phyloP scores from a whole-genome alignment of 2,113 vertebrate species.

The Oreotragus oreotragus region DNA sequence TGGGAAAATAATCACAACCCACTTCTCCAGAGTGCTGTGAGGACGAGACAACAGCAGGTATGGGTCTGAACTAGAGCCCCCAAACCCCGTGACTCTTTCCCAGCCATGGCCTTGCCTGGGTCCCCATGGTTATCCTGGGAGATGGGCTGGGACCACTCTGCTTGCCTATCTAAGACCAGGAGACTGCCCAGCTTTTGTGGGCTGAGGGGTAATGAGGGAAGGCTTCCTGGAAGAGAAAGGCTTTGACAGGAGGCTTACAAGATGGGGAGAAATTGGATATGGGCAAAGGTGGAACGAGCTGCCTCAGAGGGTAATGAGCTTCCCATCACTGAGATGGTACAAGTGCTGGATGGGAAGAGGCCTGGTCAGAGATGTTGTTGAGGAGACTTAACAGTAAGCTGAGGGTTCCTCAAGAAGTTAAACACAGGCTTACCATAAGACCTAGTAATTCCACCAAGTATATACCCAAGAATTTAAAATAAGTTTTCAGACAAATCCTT shows the following conservation, averaged over 20 bases:
- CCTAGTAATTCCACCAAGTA: not conserved
- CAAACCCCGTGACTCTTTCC: not conserved
- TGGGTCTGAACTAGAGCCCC: not conserved
- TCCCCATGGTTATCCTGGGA: not conserved
- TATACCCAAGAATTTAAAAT: not conserved
- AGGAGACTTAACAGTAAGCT: not conserved
- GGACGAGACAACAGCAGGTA: not conserved
- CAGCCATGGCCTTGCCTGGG: rapidly evolving
- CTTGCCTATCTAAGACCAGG: not conserved
- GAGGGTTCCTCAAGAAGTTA: not conserved
- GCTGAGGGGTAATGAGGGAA: not conserved
- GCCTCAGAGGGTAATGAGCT: not conserved
- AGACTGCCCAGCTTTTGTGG: not conserved
- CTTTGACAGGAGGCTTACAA: not conserved
- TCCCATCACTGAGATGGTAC: not conserved
- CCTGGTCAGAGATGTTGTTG: not conserved
- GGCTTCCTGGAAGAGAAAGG: not conserved
- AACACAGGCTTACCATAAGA: not conserved
- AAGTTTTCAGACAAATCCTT: not conserved
- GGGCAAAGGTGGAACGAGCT: not conserved
- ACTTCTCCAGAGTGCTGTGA: not conserved
- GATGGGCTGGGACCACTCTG: not conserved
- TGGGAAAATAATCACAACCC: not conserved
- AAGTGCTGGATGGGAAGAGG: not conserved
- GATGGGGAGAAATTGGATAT: not conserved